These are phyloP conservation scores for Mormyrus iriodes DNA, from an alignment of 2,113 vertebrate species.

Conservation along the genomic window DNA sequence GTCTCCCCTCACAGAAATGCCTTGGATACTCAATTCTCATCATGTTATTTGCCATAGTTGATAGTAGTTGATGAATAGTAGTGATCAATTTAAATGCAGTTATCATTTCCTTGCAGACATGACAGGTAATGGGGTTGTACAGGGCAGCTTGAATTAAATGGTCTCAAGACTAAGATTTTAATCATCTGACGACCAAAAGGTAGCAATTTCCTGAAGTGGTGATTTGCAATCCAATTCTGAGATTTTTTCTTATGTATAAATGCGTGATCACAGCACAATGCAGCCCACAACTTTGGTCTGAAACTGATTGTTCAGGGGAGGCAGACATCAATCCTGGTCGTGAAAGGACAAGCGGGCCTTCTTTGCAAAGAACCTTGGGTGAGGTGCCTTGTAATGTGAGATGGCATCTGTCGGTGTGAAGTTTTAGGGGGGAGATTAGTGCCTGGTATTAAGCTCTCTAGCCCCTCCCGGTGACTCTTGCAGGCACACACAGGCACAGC, in stretches of 20 bases:
- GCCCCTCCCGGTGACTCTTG: conserved; percentile 5
- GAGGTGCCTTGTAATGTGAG: background rate
- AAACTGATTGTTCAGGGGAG: background rate
- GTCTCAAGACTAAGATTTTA: background rate
- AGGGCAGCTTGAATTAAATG: background rate
- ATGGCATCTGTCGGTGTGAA: background rate
- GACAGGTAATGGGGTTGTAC: background rate
- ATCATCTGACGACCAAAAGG: background rate
- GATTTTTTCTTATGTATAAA: background rate
- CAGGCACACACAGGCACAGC: background rate
- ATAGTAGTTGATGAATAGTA: background rate
- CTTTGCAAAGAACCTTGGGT: background rate
- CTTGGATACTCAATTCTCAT: background rate
- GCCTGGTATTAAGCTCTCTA: background rate
- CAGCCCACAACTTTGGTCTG: background rate
- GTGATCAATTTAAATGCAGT: background rate
- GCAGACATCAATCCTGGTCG: background rate
- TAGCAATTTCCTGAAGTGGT: background rate
- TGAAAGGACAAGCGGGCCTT: background rate
- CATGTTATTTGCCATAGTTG: background rate
- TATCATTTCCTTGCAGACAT: background rate
- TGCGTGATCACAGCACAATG: background rate
- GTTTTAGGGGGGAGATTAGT: background rate
- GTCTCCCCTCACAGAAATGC: background rate
- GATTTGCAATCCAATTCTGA: background rate